Evolutionary conservation across 2,888 invertebrate genomes (phyloP).

Genomic region (Diloba caeruleocephala): DNA sequence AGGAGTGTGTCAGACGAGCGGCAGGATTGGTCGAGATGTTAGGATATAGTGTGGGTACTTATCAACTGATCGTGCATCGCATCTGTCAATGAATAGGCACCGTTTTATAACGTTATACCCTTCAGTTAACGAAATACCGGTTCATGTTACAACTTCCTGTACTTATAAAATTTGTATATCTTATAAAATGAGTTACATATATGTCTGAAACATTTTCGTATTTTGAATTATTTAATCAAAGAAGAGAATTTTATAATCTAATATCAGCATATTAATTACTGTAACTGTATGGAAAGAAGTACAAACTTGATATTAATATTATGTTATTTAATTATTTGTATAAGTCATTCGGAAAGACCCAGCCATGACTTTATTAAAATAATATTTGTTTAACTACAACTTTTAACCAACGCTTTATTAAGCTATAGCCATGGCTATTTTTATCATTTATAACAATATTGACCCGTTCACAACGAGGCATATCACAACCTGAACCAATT

Average conservation of each 20-base stretch:
- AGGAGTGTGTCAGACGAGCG: slow-evolving; percentile 67
- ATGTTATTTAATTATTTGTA: slow-evolving; percentile 82
- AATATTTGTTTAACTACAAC: slow-evolving; percentile 86
- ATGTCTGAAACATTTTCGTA: slow-evolving; percentile 58
- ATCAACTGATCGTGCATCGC: slow-evolving; percentile 56
- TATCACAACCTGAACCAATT: slow-evolving; percentile 89
- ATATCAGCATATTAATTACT: slow-evolving; percentile 74
- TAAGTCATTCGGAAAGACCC: slow-evolving; percentile 84
- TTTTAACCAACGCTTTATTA: slow-evolving; percentile 87
- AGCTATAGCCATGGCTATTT: slow-evolving; percentile 88
- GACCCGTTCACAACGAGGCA: slow-evolving; percentile 89
- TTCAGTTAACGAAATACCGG: slow-evolving; percentile 49
- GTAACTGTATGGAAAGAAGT: slow-evolving; percentile 80
- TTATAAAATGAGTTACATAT: slow-evolving; percentile 62
- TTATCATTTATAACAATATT: slow-evolving; percentile 89
- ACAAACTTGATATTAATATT: slow-evolving; percentile 80
- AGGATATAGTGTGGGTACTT: slow-evolving; percentile 52
- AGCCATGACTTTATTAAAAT: slow-evolving; percentile 85
- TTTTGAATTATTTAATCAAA: slow-evolving; percentile 67
- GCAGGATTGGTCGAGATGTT: slow-evolving; percentile 58
- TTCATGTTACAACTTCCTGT: slow-evolving; percentile 42
- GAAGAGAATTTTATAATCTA: slow-evolving; percentile 74
- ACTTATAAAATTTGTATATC: slow-evolving; percentile 57
- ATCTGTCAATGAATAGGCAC: slow-evolving; percentile 58
- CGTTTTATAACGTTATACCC: slow-evolving; percentile 56